phyloP scores from a whole-genome alignment of 2,888 invertebrate genomes.

The Carabus problematicus region DNA sequence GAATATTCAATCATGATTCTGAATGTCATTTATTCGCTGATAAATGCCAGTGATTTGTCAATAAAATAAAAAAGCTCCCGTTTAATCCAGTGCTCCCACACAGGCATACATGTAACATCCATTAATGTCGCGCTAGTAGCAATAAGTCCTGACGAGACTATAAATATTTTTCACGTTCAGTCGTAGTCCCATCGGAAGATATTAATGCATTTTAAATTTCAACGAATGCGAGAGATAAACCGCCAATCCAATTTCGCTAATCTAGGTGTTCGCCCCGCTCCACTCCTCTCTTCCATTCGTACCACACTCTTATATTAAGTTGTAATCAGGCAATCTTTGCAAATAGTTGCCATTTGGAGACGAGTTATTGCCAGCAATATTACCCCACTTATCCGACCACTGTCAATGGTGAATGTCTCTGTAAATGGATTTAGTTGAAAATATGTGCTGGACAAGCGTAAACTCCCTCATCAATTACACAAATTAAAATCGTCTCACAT shows the following conservation, averaged over 20 bases:
- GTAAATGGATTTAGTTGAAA: background rate
- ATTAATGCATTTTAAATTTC: constrained; percentile 6
- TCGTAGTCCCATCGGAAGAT: background rate
- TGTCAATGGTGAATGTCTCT: constrained; percentile 5
- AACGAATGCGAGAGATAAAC: constrained; percentile 10
- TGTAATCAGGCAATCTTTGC: constrained; percentile 23
- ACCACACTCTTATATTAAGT: constrained; percentile 19
- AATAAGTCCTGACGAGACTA: too few relatives aligned
- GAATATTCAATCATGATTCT: too few relatives aligned
- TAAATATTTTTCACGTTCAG: too few relatives aligned
- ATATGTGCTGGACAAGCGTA: background rate
- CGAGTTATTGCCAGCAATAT: constrained; percentile 3
- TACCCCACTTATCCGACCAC: constrained; percentile 13
- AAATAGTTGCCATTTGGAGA: constrained; percentile 6
- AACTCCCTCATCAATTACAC: constrained; percentile 12
- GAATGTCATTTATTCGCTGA: too few relatives aligned
- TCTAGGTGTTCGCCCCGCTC: background rate
- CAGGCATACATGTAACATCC: too few relatives aligned
- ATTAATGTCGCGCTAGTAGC: too few relatives aligned
- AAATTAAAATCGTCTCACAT: constrained; percentile 6
- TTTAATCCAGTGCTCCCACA: too few relatives aligned
- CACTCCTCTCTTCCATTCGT: too few relatives aligned
- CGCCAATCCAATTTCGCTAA: constrained; percentile 19
- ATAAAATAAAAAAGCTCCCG: too few relatives aligned
- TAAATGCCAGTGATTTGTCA: too few relatives aligned